Percentiles rank a stretch among this genome's conserved stretches.
Evolutionary conservation across 2,888 invertebrate genomes (phyloP).

Genomic region (Tanaodytes sp.): DNA sequence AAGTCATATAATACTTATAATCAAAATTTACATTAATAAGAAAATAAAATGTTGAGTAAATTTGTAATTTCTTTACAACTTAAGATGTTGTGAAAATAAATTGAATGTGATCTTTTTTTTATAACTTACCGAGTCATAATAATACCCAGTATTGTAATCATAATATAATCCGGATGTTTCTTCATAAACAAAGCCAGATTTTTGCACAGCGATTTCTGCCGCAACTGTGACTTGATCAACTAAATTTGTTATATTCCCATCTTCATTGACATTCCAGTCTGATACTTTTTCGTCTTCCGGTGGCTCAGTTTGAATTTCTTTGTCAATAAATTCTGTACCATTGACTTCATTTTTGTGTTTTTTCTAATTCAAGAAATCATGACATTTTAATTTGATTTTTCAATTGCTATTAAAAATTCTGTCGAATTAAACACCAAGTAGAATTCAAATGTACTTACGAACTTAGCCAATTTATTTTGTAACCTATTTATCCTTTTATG

Average conservation of each 20-base stretch:
- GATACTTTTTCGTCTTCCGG: constrained; percentile 52
- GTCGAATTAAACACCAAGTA: too few species aligned
- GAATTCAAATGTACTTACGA: too few species aligned
- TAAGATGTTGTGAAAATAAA: not conserved
- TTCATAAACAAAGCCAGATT: constrained; percentile 88
- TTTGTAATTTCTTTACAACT: too few species aligned
- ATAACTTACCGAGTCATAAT: constrained; percentile 85
- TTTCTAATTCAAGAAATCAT: constrained; percentile 24
- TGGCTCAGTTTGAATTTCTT: constrained; percentile 62
- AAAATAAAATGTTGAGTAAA: not conserved
- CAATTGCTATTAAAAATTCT: too few species aligned
- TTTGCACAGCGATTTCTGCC: constrained; percentile 80
- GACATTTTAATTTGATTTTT: too few species aligned
- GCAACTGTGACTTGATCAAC: constrained; percentile 85
- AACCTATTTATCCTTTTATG: constrained; percentile 77
- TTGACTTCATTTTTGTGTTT: constrained; percentile 23
- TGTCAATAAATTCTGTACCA: not conserved
- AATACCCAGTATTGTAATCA: constrained; percentile 90
- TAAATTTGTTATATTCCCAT: constrained; percentile 73
- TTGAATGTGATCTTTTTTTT: constrained; percentile 8
- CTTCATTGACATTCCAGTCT: constrained; percentile 59
- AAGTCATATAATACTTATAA: too few species aligned
- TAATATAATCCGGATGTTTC: constrained; percentile 90
- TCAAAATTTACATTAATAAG: constrained; percentile 4
- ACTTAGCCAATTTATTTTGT: constrained; percentile 75